Evolutionary conservation across 1,140 invertebrate genomes (phyloP).

Genomic region (Luehdorfia chinensis): DNA sequence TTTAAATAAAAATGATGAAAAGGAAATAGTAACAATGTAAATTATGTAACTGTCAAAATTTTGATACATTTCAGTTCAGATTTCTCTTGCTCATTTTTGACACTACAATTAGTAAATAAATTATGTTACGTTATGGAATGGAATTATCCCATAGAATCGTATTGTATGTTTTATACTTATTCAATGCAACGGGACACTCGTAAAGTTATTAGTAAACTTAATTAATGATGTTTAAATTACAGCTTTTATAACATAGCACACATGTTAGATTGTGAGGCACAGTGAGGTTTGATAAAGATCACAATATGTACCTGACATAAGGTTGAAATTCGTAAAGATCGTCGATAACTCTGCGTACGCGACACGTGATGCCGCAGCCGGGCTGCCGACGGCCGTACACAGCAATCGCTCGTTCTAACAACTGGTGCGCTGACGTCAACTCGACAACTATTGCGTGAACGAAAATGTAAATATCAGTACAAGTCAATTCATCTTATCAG

Average conservation of each 20-base stretch:
- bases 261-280: background rate
- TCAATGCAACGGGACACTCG: slow-evolving; percentile 10
- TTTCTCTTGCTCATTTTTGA: no score
- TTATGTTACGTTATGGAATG: no score
- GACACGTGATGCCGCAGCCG: slow-evolving; percentile 51
- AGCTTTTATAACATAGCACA: slow-evolving; percentile 28
- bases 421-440: slow-evolving; percentile 57
- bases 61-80: no score
- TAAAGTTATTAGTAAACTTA: slow-evolving; percentile 9
- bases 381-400: slow-evolving; percentile 52
- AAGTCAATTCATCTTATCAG: no score
- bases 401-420: slow-evolving; percentile 57
- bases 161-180: slow-evolving; percentile 9
- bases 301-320: slow-evolving; percentile 44
- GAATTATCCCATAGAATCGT: no score
- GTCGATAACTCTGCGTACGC: slow-evolving; percentile 55
- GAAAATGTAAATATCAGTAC: background rate
- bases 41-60: no score
- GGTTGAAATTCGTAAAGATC: slow-evolving; percentile 65
- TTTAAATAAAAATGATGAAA: no score
- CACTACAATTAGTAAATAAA: no score
- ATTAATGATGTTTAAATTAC: slow-evolving; percentile 26
- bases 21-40: no score
- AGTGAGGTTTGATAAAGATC: background rate
- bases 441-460: slow-evolving; percentile 38